phyloP scores from a whole-genome alignment of 2,113 vertebrate species.

The Prolemur simus region DNA sequence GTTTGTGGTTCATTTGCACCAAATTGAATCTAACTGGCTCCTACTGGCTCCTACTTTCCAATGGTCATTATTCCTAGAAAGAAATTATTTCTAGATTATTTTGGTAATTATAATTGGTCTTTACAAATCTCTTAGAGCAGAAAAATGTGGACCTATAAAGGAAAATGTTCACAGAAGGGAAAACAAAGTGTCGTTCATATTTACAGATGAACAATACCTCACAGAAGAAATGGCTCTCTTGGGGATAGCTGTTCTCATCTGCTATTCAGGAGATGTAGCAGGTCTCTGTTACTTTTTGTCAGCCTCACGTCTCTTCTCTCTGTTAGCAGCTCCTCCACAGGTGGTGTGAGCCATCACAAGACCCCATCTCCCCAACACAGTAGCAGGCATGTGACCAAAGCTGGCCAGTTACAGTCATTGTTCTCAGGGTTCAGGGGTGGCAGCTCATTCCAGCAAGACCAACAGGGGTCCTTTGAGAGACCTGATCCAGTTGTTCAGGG shows the following conservation, averaged over 20 bases:
- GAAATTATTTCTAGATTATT: background rate
- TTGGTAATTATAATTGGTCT: background rate
- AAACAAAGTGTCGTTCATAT: background rate
- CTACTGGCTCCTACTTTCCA: background rate
- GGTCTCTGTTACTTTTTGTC: background rate
- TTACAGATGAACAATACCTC: background rate
- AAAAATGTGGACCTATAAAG: background rate
- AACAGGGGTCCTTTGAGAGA: background rate
- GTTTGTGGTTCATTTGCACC: background rate
- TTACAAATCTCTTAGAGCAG: background rate
- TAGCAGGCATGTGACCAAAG: background rate
- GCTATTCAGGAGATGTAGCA: background rate
- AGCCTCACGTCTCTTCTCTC: background rate
- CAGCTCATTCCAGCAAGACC: background rate
- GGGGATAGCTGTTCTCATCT: background rate
- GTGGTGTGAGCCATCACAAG: background rate
- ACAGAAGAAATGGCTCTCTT: background rate
- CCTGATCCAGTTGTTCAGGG: background rate
- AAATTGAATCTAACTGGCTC: background rate
- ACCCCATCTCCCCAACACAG: too few species aligned
- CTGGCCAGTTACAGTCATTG: accelerated
- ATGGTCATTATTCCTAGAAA: background rate
- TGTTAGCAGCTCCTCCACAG: background rate
- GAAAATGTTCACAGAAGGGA: background rate
- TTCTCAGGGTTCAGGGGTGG: background rate